Base-by-base conservation (phyloP, 2,797 vertebrate species). In the Esox masquinongy region DNA sequence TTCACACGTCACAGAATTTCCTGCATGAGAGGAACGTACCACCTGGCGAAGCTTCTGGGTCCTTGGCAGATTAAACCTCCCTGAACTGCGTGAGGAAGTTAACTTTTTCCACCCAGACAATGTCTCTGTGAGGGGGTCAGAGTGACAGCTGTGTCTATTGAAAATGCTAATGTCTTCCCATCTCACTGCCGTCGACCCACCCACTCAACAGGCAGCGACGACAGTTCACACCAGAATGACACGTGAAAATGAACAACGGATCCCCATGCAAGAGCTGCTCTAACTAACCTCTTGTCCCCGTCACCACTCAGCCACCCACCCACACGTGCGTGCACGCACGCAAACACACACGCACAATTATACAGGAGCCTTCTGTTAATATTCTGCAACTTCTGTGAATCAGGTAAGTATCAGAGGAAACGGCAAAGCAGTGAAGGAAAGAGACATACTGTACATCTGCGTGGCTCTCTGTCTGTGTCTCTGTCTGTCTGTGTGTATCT, bases 251-350 rank as follows among this genome's bases (percentile, higher is more conserved):
- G 89, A 90, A 89, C 88, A 88, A 78, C 86, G 88, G 88, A 78
- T 77, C 86, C 83, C 83, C 9, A 47, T 81, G 76, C 88, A 83
- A 90, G 89, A 79, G 84, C 81, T 43, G 66, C 87, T 90, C 87
- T 92, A 89, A 92, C 92, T 92, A 92, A 91, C 91, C 90, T 84
- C 88, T 88, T 86, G 81, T 85, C 88, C 86, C 86, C 78, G 86
- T 86, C 78, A 73, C 87, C 89, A 82, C 91, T 90, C 90, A 89
- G 89, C 87, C 89, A 83, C 91, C 87, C 89, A 83, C 91, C 79
- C 90, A 88, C 88, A 70, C 87, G 87, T 85, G 86, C 88, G 83
- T 88, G 80, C 87, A 85, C 39, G 9, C 89, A 83, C 90, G 80
- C 87, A 85, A 2, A 74, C 87, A 85, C 39, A 7, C 89, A 83